These are phyloP conservation scores for Halesus radiatus DNA, from an alignment of 1,140 invertebrate genomes.

Conservation along the genomic window DNA sequence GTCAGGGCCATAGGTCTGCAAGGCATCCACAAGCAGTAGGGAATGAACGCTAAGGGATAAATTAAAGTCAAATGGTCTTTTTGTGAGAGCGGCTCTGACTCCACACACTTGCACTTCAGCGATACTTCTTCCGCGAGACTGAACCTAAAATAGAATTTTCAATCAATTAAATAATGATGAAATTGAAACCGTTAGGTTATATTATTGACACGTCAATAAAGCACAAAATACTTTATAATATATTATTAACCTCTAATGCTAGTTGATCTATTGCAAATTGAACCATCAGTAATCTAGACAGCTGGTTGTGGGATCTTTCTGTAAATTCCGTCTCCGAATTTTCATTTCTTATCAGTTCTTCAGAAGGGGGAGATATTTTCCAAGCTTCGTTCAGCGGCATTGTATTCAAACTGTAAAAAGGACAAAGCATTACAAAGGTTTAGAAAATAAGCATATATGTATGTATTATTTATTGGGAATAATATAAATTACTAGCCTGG, in stretches of 20 bases:
- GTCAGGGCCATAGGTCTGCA: conserved; percentile 95
- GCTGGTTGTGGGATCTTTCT: conserved; percentile 68
- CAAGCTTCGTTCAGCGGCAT: conserved; percentile 44
- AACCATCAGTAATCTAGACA: conserved; percentile 81
- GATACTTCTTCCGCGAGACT: conserved; percentile 87
- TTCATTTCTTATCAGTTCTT: conserved; percentile 57
- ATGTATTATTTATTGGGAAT: neutral
- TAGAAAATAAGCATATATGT: neutral
- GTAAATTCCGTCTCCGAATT: conserved; percentile 66
- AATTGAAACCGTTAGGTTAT: too few relatives aligned
- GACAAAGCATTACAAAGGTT: neutral
- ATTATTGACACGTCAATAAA: too few relatives aligned
- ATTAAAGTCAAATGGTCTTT: conserved; percentile 79
- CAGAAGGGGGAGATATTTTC: conserved; percentile 48
- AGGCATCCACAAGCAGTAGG: conserved; percentile 91
- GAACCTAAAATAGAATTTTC: conserved; percentile 64
- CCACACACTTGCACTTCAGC: conserved; percentile 93
- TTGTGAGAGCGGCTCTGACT: conserved; percentile 82
- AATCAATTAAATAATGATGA: neutral
- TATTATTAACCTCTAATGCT: conserved; percentile 78
- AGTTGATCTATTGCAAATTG: conserved; percentile 92
- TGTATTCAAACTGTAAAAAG: conserved; percentile 44
- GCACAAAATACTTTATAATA: neutral
- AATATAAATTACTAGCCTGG: conserved; percentile 28
- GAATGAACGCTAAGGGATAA: conserved; percentile 91